These are phyloP conservation scores for Helicoverpa assulta DNA, from an alignment of 2,888 invertebrate genomes.

Conservation along the genomic window DNA sequence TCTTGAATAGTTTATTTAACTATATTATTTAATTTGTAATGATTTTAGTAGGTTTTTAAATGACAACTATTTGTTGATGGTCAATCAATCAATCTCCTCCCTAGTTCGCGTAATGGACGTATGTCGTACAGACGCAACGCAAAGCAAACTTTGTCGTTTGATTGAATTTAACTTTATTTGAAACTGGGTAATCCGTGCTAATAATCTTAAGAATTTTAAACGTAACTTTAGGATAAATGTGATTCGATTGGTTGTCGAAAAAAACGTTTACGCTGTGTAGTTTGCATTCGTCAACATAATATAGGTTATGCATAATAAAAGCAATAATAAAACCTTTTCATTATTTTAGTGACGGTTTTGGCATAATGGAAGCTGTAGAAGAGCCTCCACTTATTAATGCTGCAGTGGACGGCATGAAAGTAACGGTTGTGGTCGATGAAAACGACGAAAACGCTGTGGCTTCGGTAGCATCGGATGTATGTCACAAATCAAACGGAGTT, in stretches of 20 bases:
- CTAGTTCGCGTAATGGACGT: constrained; percentile 61
- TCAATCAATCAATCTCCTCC: neutral
- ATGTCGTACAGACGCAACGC: constrained; percentile 67
- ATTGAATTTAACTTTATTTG: constrained; percentile 47
- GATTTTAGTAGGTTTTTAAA: neutral
- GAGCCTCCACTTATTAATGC: constrained; percentile 68
- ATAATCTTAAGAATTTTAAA: constrained; percentile 12
- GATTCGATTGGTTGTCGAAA: neutral
- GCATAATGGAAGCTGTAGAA: constrained; percentile 69
- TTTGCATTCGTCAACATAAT: constrained; percentile 53
- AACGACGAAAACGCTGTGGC: constrained; percentile 57
- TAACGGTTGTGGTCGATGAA: constrained; percentile 66
- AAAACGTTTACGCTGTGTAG: neutral
- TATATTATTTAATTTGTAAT: no score
- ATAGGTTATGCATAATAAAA: constrained; percentile 59
- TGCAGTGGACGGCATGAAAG: constrained; percentile 70
- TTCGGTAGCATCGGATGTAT: constrained; percentile 71
- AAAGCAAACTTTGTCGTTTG: constrained; percentile 63
- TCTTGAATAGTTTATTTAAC: neutral
- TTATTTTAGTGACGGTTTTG: constrained; percentile 53
- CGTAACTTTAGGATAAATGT: constrained; percentile 7
- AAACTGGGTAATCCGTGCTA: constrained; percentile 54
- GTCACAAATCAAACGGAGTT: constrained; percentile 83
- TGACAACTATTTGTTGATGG: neutral
- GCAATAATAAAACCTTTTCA: constrained; percentile 45